Evolutionary conservation across 2,113 vertebrate genomes (phyloP).

Genomic region (Scatophagus argus): DNA sequence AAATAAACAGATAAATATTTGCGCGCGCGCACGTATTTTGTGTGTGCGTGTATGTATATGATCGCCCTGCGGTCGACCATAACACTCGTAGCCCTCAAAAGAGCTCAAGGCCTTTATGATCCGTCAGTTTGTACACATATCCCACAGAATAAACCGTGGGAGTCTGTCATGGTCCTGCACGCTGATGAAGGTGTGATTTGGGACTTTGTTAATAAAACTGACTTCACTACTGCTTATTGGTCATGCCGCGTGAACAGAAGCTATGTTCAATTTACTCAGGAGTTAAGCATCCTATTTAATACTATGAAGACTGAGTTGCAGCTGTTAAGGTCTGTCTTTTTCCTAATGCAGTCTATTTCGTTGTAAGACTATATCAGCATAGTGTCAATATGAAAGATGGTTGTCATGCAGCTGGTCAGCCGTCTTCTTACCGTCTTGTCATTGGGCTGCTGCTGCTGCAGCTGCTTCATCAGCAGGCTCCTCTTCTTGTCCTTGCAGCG

Average conservation of each 20-base stretch:
- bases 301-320: background rate
- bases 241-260: background rate
- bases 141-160: background rate
- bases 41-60: background rate
- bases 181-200: background rate
- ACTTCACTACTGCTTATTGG: background rate
- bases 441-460: slow-evolving; percentile 96
- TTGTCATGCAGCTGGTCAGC: background rate
- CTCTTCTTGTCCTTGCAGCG: slow-evolving; percentile 99
- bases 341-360: background rate
- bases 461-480: slow-evolving; percentile 97
- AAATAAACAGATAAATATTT: background rate
- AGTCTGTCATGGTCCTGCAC: background rate
- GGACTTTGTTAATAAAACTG: background rate
- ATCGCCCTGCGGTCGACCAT: background rate
- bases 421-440: slow-evolving; percentile 94
- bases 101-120: background rate
- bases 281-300: background rate
- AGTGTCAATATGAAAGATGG: background rate
- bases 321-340: background rate
- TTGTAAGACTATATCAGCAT: background rate
- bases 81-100: background rate
- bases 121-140: background rate
- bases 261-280: background rate
- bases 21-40: background rate